These are phyloP conservation scores for Parasteatoda tepidariorum DNA, from an alignment of 1,140 invertebrate genomes.

Conservation along the genomic window DNA sequence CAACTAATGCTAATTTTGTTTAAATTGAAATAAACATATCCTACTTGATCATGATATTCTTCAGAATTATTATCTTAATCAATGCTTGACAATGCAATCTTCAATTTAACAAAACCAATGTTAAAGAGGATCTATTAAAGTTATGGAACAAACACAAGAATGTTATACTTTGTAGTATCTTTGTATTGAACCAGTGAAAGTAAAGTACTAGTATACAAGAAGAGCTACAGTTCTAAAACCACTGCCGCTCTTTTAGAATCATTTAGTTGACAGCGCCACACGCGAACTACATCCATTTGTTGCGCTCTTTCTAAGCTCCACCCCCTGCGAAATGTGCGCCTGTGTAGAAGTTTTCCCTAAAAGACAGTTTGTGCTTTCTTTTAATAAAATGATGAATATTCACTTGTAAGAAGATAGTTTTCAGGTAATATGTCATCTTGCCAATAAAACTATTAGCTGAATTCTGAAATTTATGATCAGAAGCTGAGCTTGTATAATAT, in stretches of 20 bases:
- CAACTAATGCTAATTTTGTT: too few relatives aligned
- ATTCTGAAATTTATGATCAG: too few relatives aligned
- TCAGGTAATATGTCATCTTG: too few relatives aligned
- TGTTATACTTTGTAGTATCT: not conserved
- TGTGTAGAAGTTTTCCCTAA: not conserved
- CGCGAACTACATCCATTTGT: constrained; percentile 1
- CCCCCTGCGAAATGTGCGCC: not conserved
- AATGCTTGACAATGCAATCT: too few relatives aligned
- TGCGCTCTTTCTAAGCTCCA: not conserved
- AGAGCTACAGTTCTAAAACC: not conserved
- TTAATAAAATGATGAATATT: not conserved
- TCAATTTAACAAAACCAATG: too few relatives aligned
- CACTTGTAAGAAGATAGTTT: too few relatives aligned
- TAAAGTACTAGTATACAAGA: not conserved
- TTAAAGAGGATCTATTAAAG: not conserved
- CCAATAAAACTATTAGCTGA: too few relatives aligned
- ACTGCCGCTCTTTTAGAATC: not conserved
- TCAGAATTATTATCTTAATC: too few relatives aligned
- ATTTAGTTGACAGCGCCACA: not conserved
- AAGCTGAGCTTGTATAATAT: too few relatives aligned
- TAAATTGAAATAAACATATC: not conserved
- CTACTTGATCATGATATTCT: not conserved
- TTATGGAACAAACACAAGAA: not conserved
- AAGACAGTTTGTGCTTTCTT: not conserved
- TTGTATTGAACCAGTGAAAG: not conserved